Percentiles rank a stretch among this genome's conserved stretches.
phyloP scores from a whole-genome alignment of 2,113 vertebrate genomes.

The Antechinus flavipes region DNA sequence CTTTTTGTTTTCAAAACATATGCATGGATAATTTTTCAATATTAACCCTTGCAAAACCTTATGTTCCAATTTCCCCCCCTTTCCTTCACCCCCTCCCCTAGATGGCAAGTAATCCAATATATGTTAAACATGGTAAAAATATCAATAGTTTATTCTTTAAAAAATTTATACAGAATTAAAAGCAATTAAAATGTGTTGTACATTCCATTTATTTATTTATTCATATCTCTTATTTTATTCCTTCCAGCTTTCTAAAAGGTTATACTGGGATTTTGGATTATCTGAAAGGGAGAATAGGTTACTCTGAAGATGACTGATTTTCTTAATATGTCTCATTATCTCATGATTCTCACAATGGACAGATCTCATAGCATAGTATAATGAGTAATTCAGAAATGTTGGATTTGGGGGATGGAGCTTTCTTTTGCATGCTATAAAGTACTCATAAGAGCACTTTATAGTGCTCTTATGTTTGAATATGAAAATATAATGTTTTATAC shows the following conservation, averaged over 20 bases:
- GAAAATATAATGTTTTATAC: neutral
- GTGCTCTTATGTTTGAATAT: neutral
- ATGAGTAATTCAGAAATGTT: conserved; percentile 22
- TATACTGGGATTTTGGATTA: neutral
- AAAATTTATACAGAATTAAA: neutral
- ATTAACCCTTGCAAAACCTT: too few relatives aligned
- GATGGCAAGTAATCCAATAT: too few relatives aligned
- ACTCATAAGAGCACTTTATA: neutral
- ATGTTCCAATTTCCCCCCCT: too few relatives aligned
- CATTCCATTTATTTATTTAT: neutral
- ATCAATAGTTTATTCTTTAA: too few relatives aligned
- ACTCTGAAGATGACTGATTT: conserved; percentile 20
- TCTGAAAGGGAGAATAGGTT: conserved; percentile 15
- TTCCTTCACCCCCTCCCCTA: too few relatives aligned
- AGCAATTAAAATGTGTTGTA: neutral
- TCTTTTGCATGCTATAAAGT: neutral
- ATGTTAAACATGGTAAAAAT: too few relatives aligned
- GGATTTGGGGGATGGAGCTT: neutral
- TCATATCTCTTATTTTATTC: neutral
- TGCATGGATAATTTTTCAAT: too few relatives aligned
- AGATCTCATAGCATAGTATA: neutral
- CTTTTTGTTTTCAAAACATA: too few relatives aligned
- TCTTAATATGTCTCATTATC: neutral
- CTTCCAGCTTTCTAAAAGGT: conserved; percentile 1
- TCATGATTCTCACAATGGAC: conserved; percentile 19